Base-by-base conservation (phyloP, 30 jellyfish, hydroid and myxozoan genomes). In the Hydra vulgaris region DNA sequence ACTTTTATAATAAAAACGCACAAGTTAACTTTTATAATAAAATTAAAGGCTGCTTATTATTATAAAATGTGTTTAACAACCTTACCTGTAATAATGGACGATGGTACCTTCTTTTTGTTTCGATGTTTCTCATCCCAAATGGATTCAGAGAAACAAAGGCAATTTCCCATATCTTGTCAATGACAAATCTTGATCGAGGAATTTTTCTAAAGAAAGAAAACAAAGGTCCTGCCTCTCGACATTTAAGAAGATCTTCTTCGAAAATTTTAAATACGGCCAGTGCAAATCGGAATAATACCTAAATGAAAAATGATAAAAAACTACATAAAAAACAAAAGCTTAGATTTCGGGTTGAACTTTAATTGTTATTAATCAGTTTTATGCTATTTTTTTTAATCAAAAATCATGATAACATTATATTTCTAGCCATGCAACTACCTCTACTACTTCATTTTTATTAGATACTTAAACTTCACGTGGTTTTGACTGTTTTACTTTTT, bases 231-330 rank as follows among this genome's bases (percentile, higher is more conserved):
- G 95, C 66, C 24, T 89, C 97, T 26, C 24, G 79, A 7, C 85
- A 21, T 54, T 82, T 85, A 26, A 89, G 74, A n/a, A 89, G 78
- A n/a, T 89, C 97, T n/a, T 89, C 97, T 73, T 89, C 97, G 52
- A 90, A 89, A 55, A 88, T 66, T 73, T 89, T 89, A 93, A 89
- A 89, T 22, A 89, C 85, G 20, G 97, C 95, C 79, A 89, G 83
- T 0, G 97, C 91, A 61, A 81, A 89, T 7, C 97, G 92, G 74
- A 89, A 89, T 19, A 89, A 81, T 18, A 89, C 95, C 97, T 89
- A 79, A 21, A 74, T 54, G 18, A 18, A 17, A 84, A 27, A 61
- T 24, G n/a, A 20, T 4, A 23, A 54, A 20, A 55, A 27, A 79
- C 24, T 7, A 18, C 83, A 24, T 16, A 17, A n/a, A n/a, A n/a